A percentile compares a stretch with the other conserved stretches of the same genome.
Evolutionary conservation across 2,888 invertebrate genomes (phyloP).

Genomic region (Chelonus formosanus): DNA sequence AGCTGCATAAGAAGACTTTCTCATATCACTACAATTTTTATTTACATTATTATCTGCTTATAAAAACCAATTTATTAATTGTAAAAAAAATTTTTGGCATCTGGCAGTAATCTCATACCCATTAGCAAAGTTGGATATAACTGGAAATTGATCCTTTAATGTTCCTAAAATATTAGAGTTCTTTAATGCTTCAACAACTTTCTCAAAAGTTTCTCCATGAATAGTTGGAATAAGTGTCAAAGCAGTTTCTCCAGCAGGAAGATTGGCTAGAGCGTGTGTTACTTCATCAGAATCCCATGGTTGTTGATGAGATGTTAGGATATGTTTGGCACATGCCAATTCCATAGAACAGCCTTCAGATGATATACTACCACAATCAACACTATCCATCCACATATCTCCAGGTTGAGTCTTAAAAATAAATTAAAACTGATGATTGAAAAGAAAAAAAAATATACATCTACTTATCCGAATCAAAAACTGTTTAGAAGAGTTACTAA

Average conservation of each 20-base stretch:
- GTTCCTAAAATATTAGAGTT: neutral
- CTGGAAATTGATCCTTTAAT: neutral
- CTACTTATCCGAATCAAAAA: too few relatives aligned
- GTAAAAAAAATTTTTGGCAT: neutral
- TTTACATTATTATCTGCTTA: neutral
- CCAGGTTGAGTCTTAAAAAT: constrained; percentile 42
- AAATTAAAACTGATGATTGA: neutral
- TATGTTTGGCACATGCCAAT: constrained; percentile 45
- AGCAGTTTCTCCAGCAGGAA: constrained; percentile 57
- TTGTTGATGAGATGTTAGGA: constrained; percentile 48
- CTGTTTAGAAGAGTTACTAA: too few relatives aligned
- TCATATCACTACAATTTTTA: constrained; percentile 43
- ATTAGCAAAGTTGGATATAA: constrained; percentile 37
- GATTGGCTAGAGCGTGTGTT: constrained; percentile 47
- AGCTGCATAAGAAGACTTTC: constrained; percentile 48
- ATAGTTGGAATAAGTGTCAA: constrained; percentile 50
- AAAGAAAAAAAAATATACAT: too few relatives aligned
- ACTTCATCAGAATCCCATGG: constrained; percentile 57
- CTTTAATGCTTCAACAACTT: constrained; percentile 7
- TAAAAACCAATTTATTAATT: neutral
- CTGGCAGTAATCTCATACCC: constrained; percentile 34
- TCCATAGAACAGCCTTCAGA: constrained; percentile 54
- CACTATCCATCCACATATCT: constrained; percentile 52
- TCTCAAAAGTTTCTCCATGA: constrained; percentile 45
- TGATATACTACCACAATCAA: constrained; percentile 52